These are phyloP conservation scores for Tromatobia lineatoria DNA, from an alignment of 2,888 invertebrate genomes.

Conservation along the genomic window DNA sequence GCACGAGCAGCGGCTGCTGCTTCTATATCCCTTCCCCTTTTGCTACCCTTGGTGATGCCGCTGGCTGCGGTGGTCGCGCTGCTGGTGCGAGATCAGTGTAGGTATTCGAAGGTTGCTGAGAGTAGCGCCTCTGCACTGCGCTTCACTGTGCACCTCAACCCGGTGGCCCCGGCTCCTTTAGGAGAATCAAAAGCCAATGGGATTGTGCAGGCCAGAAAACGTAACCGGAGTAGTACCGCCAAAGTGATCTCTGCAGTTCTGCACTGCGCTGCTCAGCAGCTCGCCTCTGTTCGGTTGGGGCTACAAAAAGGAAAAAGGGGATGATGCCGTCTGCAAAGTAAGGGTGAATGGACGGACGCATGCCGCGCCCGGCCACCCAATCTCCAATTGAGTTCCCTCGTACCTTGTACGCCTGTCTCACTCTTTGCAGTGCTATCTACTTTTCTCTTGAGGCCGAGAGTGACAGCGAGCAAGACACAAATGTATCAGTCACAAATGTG, in stretches of 20 bases:
- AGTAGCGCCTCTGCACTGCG: slow-evolving; percentile 54
- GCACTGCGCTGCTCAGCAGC: slow-evolving; percentile 20
- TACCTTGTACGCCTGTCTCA: slow-evolving; percentile 32
- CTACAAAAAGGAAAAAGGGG: slow-evolving; percentile 13
- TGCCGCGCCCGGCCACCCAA: slow-evolving; percentile 54
- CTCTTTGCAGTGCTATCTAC: slow-evolving; percentile 47
- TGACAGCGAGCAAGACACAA: background rate
- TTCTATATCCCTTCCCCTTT: background rate
- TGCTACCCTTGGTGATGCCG: slow-evolving; percentile 4
- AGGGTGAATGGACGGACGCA: slow-evolving; percentile 60
- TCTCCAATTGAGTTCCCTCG: slow-evolving; percentile 64
- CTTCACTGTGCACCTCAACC: slow-evolving; percentile 33
- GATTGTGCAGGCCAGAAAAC: slow-evolving; percentile 64
- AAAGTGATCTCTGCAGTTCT: slow-evolving; percentile 43
- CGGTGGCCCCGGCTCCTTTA: slow-evolving; percentile 31
- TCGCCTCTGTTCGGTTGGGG: background rate
- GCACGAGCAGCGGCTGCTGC: background rate
- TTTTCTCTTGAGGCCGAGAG: slow-evolving; percentile 16
- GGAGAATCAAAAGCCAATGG: slow-evolving; percentile 74
- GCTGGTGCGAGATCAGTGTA: slow-evolving; percentile 36
- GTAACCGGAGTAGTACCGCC: slow-evolving; percentile 35
- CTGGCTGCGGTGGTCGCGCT: slow-evolving; percentile 24
- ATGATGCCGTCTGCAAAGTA: slow-evolving; percentile 44
- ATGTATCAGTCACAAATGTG: background rate
- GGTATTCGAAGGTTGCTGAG: slow-evolving; percentile 48